phyloP scores from a whole-genome alignment of 2,113 vertebrate genomes.

The Xenopus tropicalis region DNA sequence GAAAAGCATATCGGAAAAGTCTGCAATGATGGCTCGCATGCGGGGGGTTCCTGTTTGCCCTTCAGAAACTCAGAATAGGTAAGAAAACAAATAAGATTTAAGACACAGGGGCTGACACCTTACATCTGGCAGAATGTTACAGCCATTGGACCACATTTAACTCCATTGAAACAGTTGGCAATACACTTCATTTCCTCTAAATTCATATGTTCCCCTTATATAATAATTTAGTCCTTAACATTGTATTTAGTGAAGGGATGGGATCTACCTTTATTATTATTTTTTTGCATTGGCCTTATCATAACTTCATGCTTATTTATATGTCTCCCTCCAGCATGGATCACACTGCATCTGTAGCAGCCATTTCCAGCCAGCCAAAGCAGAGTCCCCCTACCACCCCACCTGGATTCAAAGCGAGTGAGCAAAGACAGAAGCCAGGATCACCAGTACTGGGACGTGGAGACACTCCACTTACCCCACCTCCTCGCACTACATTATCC shows the following conservation, averaged over 20 bases:
- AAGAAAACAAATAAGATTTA: slow-evolving; percentile 34
- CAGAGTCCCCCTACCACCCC: slow-evolving; percentile 64
- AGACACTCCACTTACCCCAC: slow-evolving; percentile 63
- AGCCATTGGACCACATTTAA: too few relatives aligned
- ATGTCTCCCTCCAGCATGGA: slow-evolving; percentile 59
- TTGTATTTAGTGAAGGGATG: too few relatives aligned
- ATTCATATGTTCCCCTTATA: too few relatives aligned
- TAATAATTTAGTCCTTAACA: too few relatives aligned
- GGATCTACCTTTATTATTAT: too few relatives aligned
- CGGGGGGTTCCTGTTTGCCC: slow-evolving; percentile 48
- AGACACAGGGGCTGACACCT: neutral
- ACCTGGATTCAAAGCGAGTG: slow-evolving; percentile 71
- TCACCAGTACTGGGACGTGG: slow-evolving; percentile 51
- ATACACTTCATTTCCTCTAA: too few relatives aligned
- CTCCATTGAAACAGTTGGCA: too few relatives aligned
- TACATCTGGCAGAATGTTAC: too few relatives aligned
- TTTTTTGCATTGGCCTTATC: neutral
- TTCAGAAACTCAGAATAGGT: slow-evolving; percentile 49
- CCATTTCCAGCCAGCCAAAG: slow-evolving; percentile 58
- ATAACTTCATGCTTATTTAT: neutral
- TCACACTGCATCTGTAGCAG: slow-evolving; percentile 72
- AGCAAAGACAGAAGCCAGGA: slow-evolving; percentile 64
- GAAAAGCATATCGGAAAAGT: slow-evolving; percentile 56
- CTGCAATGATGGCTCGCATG: slow-evolving; percentile 56
- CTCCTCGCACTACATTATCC: slow-evolving; percentile 59